Percentiles rank a stretch among this genome's conserved stretches.
Evolutionary conservation across 1,140 invertebrate species (phyloP).

Genomic region (Amyelois transitella): DNA sequence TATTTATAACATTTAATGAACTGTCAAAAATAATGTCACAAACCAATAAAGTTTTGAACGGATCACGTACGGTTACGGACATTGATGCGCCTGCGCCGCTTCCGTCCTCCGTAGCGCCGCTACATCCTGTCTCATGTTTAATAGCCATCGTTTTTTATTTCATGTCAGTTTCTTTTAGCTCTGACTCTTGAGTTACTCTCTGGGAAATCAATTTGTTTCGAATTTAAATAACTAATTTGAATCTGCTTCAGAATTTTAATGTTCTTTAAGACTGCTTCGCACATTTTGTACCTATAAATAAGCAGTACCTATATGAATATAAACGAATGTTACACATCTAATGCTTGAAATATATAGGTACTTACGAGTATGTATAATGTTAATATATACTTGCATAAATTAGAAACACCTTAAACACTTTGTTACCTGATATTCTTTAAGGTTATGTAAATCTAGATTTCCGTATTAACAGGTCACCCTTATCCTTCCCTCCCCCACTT

Average conservation of each 20-base stretch:
- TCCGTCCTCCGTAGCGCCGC: slow-evolving; percentile 50
- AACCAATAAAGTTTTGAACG: background rate
- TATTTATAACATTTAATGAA: background rate
- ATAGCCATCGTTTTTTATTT: slow-evolving; percentile 7
- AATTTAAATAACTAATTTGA: background rate
- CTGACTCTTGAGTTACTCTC: background rate
- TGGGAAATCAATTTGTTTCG: background rate
- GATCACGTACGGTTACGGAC: slow-evolving; percentile 28
- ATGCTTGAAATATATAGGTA: background rate
- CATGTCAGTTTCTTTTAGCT: background rate
- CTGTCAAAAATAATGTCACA: background rate
- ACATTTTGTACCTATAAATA: no score
- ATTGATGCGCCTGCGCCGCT: slow-evolving; percentile 42
- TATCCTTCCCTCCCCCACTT: slow-evolving; percentile 21
- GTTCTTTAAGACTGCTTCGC: no score
- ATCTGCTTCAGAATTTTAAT: background rate
- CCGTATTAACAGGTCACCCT: slow-evolving; percentile 40
- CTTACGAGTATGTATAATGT: background rate
- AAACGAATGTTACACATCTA: background rate
- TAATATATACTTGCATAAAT: background rate
- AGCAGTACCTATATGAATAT: no score
- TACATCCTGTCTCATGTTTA: slow-evolving; percentile 47
- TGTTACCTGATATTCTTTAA: background rate
- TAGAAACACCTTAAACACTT: background rate
- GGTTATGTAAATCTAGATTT: slow-evolving; percentile 15